Percentiles rank a stretch among this genome's conserved stretches.
Conservation (phyloP, 2,113 vertebrate genomes). For the Pollachius pollachius region DNA sequence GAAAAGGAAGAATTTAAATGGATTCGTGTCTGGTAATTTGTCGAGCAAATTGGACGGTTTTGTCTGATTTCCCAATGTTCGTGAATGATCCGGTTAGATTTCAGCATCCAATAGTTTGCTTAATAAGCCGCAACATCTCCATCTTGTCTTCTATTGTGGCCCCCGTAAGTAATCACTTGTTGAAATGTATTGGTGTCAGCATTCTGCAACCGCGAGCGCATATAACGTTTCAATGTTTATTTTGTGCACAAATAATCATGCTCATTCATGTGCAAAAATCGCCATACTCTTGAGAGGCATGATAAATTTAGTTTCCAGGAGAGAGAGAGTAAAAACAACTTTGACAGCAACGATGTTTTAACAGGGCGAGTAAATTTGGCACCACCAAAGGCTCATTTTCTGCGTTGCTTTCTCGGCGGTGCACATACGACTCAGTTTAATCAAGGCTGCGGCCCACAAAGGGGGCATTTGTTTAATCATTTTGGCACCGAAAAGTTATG, state of each 20-base stretch:
- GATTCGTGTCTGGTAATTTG: neutral
- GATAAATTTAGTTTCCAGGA: slow-evolving; percentile 64
- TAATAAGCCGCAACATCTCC: slow-evolving; percentile 26
- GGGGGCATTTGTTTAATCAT: slow-evolving; percentile 71
- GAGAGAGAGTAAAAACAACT: slow-evolving; percentile 60
- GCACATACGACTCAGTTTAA: slow-evolving; percentile 61
- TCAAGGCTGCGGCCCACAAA: slow-evolving; percentile 69
- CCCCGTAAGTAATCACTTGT: slow-evolving; percentile 21
- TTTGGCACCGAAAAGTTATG: slow-evolving; percentile 51
- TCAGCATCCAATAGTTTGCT: slow-evolving; percentile 10
- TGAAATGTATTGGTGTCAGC: slow-evolving; percentile 47
- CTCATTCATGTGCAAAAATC: slow-evolving; percentile 32
- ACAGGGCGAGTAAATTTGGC: slow-evolving; percentile 63
- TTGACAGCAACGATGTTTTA: slow-evolving; percentile 61
- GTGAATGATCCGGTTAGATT: neutral
- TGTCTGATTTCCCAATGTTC: slow-evolving; percentile 1
- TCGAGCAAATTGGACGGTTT: neutral
- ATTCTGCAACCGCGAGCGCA: slow-evolving; percentile 50
- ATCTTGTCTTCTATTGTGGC: slow-evolving; percentile 8
- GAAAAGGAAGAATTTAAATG: neutral
- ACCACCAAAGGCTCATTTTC: slow-evolving; percentile 54
- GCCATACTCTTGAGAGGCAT: slow-evolving; percentile 38
- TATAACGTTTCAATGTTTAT: slow-evolving; percentile 61
- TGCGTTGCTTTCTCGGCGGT: slow-evolving; percentile 54
- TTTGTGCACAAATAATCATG: slow-evolving; percentile 58